Base-by-base conservation (phyloP, 2,888 invertebrate species). In the Thereva unica region DNA sequence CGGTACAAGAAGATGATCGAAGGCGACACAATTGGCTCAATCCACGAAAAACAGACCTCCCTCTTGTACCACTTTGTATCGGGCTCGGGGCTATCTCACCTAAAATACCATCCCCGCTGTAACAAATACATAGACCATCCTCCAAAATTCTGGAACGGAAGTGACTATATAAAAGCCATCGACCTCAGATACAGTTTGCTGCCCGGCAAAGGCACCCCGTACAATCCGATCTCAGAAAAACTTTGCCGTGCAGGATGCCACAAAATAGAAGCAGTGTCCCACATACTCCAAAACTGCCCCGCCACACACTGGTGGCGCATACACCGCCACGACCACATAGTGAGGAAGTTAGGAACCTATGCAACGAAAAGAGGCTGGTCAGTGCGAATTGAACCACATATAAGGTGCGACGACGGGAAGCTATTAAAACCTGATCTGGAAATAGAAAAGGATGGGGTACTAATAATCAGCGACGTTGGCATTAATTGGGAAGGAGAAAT, bases 121-220 rank as follows among this genome's bases (percentile, higher is more conserved):
- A 4, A 5, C 5, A 9, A 38, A 12, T 54, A n/a, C 10, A n/a
- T 54, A n/a, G 6, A 1, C 5, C 8, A 40, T 38, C 54, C 54
- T 8, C 38, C 54, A 40, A 10, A 38, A 54, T 38, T n/a, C 4
- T 54, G 54, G 54, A 54, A n/a, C n/a, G n/a, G n/a, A n/a, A n/a
- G n/a, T n/a, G n/a, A n/a, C n/a, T n/a, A n/a, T n/a, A n/a, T n/a
- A 37, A 54, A 38, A n/a, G 54, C 54, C 40, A 4, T 54, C 4
- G 38, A 54, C n/a, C 3, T 54, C 4, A 54, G 54, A 35, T 54
- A 10, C 41, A 54, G 40, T 3, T n/a, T 38, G 8, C 54, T 54
- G n/a, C 40, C 54, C 5, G 9, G 4, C 5, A 35, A 7, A 40
- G 40, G 54, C 4, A 37, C 40, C 1, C 54, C 54, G n/a, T 38